Evolutionary conservation across 1,140 invertebrate species (phyloP), one percentile per base, ranked within the genome.

Genomic region (Drosophila pallidifrons): DNA sequence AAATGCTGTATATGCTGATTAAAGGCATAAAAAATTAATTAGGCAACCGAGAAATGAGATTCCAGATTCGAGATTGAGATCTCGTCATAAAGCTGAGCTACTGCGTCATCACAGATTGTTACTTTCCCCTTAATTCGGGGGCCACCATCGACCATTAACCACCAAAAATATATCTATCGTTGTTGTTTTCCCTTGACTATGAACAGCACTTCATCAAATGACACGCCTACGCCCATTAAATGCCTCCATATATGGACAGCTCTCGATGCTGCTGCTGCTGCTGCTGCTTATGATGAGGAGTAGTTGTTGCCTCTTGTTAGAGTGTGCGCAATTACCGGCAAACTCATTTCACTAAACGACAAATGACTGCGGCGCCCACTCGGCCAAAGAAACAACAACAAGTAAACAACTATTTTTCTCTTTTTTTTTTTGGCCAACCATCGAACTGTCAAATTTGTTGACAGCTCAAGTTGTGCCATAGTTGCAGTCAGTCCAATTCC

Each of bases 311-410:
- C 46, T 59, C 5, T 54, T 6, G 41, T 57, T 10, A 35, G 60
- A 77, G 43, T 71, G 59, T 71, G 63, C 75, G 77, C 81, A 83
- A 83, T 85, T 81, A 86, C 66, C 58, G 45, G 65, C 82, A 59
- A 81, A 81, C 81, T 85, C 75, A 77, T 75, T 85, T 86, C 82
- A 81, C 79, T 85, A 86, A 85, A 81, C 78, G 81, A 85, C 81
- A 85, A 86, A 85, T 85, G 75, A 74, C 52, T 77, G 69, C 41
- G 67, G 61, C 67, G 81, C 78, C 81, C 78, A 71, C 79, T 65
- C 58, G 16, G 43, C 49, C 5, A 10, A 28, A 7, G 7, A 15
- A 13, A 35, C 30, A 28, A 35, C 30, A 28, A 10, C 28, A 15
- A 32, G 20, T 25, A 25, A 25, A 25, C 20, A 25, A 25, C 20